phyloP scores from a whole-genome alignment of 2,797 vertebrate species.

The Falco novaeseelandiae region DNA sequence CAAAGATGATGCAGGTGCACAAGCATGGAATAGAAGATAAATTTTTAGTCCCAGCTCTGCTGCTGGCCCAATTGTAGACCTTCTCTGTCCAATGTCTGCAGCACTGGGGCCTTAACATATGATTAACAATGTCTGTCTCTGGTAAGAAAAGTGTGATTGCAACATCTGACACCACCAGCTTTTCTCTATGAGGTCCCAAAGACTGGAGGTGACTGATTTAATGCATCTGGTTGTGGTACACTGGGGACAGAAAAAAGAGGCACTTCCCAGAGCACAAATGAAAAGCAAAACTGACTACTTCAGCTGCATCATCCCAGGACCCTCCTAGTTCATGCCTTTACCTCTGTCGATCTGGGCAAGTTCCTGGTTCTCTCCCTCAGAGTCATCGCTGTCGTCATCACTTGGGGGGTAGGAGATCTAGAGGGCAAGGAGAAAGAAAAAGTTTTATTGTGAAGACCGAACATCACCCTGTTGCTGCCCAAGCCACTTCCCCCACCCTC shows the following conservation, averaged over 20 bases:
- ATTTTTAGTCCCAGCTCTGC: not conserved
- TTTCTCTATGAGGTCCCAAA: not conserved
- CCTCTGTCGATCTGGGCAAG: conserved; percentile 94
- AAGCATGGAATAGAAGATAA: not conserved
- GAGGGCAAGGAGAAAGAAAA: conserved; percentile 42
- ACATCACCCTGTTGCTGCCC: not conserved
- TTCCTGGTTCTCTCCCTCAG: conserved; percentile 93
- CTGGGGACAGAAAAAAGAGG: not conserved
- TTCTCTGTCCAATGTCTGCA: not conserved
- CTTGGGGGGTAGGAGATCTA: conserved; percentile 91
- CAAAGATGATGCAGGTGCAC: not conserved
- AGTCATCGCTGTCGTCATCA: conserved; percentile 93
- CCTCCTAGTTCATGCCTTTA: conserved; percentile 63
- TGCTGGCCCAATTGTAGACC: not conserved
- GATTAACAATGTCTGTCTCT: not conserved
- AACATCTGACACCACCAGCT: not conserved
- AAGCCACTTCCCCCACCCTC: not conserved
- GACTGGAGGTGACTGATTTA: not conserved
- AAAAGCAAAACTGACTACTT: conserved; percentile 9
- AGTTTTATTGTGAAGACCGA: not conserved
- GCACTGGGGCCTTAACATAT: not conserved
- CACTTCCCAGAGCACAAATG: not conserved
- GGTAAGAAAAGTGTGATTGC: not conserved
- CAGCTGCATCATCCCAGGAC: not conserved
- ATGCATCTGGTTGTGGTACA: not conserved